Base-by-base conservation (phyloP, 2,888 invertebrate species). In the Ichneumoninae sp. region DNA sequence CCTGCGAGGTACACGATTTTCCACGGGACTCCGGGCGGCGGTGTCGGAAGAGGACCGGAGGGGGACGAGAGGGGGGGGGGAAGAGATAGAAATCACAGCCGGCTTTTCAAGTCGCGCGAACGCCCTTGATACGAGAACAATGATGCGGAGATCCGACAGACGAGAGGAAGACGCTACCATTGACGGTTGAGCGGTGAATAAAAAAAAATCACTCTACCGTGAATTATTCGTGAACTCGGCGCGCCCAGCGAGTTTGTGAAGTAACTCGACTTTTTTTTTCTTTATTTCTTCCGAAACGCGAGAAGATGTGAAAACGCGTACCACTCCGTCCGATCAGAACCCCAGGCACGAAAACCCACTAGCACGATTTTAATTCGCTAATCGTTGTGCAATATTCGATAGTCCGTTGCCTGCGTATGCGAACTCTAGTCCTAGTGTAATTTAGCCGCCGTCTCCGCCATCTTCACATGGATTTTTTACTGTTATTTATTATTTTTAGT, bases 101-200 rank as follows among this genome's bases (percentile, higher is more conserved):
- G 82, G 77, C 77, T 83, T 83, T 83, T 69, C 78, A 69, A 78
- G 60, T 77, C 73, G 73, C 73, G 60, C 74, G 78, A 78, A 78
- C 83, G 73, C 83, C 68, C 73, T 83, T 83, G 78, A 83, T 78
- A 60, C 68, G 78, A 78, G 77, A 83, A 83, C 83, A 83, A 83
- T 78, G 65, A 63, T 40, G 69, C 44, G 52, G 52, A 60, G 78
- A 83, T 78, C 73, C 68, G 73, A 66, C 44, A 54, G 68, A 74
- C 69, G 68, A 60, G 66, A 65, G 73, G 77, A 77, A 78, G 69
- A 78, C 60, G 68, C 68, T 68, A 36, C 40, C 52, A 83, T 78
- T 74, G 78, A 83, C 83, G 83, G 73, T 78, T 78, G 78, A 78
- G 63, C 78, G 36, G 36, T 60, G 78, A 74, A 68, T 78, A 19